phyloP scores from a whole-genome alignment of 2,113 vertebrate genomes.

The Mesocricetus auratus region DNA sequence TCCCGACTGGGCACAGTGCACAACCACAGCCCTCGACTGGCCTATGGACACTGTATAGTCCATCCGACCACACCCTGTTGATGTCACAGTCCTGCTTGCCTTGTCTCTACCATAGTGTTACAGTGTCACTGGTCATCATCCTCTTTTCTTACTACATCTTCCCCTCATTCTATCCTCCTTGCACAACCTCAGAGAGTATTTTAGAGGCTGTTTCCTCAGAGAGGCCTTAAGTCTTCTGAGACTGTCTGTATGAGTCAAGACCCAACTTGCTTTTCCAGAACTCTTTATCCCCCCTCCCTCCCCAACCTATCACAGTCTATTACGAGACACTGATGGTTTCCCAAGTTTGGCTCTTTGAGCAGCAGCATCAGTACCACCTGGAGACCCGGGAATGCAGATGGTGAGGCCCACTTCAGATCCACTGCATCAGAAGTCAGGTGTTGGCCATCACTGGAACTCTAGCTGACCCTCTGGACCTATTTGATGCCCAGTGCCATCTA shows the following conservation, averaged over 20 bases:
- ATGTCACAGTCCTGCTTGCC: not conserved
- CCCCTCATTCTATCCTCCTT: not conserved
- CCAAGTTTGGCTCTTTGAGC: not conserved
- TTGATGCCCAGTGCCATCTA: not conserved
- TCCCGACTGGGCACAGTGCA: not conserved
- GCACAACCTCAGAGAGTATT: not conserved
- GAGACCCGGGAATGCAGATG: not conserved
- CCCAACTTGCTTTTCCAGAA: not conserved
- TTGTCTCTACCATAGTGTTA: rapidly evolving
- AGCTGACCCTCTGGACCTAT: not conserved
- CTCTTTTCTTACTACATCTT: not conserved
- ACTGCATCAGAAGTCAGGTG: not conserved
- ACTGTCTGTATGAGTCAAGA: not conserved
- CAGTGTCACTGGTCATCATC: not conserved
- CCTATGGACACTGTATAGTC: not conserved
- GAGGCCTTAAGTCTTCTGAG: not conserved
- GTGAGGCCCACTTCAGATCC: not conserved
- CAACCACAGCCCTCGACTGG: not conserved
- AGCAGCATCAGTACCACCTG: not conserved
- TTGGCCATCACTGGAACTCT: not conserved
- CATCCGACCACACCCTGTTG: not conserved
- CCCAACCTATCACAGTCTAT: not conserved
- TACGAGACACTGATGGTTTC: not conserved
- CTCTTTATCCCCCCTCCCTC: not conserved
- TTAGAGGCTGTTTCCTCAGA: not conserved